These are phyloP conservation scores for Salpingus planirostris DNA, from an alignment of 2,888 invertebrate genomes.

Conservation along the genomic window DNA sequence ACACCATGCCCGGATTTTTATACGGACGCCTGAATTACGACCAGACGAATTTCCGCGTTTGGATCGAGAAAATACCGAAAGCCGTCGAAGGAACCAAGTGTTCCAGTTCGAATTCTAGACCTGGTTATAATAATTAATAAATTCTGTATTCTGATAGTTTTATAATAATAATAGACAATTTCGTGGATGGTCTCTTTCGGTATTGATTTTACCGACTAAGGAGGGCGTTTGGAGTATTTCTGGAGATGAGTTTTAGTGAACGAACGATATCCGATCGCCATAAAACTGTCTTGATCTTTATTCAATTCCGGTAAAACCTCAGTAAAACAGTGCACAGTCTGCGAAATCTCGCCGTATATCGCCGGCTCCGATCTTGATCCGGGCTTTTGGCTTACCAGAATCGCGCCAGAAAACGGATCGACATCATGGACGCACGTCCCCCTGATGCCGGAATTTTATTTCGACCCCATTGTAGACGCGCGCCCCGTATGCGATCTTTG, in stretches of 20 bases:
- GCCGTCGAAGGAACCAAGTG: conserved; percentile 43
- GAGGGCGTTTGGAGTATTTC: too few species aligned
- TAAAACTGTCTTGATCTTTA: conserved; percentile 39
- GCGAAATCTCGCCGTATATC: conserved; percentile 16
- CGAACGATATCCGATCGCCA: conserved; percentile 35
- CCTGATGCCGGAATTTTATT: too few species aligned
- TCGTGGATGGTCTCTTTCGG: too few species aligned
- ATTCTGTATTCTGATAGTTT: too few species aligned
- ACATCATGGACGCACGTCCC: too few species aligned
- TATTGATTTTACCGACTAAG: too few species aligned
- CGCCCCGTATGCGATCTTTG: too few species aligned
- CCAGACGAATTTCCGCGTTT: conserved; percentile 56
- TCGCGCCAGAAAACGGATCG: conserved; percentile 35
- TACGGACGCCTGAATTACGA: conserved; percentile 53
- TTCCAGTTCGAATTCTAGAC: too few species aligned
- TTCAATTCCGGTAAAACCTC: conserved; percentile 32
- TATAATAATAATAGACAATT: too few species aligned
- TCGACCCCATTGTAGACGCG: too few species aligned
- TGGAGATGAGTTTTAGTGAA: too few species aligned
- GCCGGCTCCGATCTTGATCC: conserved; percentile 37
- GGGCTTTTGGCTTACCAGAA: conserved; percentile 43
- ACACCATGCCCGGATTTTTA: conserved; percentile 57
- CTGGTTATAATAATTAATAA: too few species aligned
- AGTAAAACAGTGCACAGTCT: conserved; percentile 20
- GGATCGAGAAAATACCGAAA: conserved; percentile 40